phyloP scores from a whole-genome alignment of 1,140 invertebrate genomes.

The Drosophila repletoides region DNA sequence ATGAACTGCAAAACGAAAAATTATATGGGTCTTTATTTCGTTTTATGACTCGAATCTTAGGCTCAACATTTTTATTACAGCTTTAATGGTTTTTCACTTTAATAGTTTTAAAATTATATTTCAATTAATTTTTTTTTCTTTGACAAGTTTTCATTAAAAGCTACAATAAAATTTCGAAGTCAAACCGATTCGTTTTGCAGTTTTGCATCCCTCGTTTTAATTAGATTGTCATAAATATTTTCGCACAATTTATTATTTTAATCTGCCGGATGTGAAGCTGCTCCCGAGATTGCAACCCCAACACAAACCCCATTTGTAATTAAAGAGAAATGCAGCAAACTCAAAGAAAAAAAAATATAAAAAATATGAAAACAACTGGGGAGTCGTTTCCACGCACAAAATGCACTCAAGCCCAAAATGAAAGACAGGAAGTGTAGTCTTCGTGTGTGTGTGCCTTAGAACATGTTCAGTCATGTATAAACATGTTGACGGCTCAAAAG shows the following conservation, averaged over 20 bases:
- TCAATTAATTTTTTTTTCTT: too few species aligned
- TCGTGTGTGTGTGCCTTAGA: slow-evolving; percentile 47
- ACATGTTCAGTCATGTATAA: slow-evolving; percentile 71
- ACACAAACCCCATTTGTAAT: slow-evolving; percentile 36
- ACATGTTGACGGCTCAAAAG: slow-evolving; percentile 50
- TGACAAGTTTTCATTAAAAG: too few species aligned
- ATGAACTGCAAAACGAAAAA: too few species aligned
- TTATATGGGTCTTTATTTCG: too few species aligned
- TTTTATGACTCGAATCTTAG: too few species aligned
- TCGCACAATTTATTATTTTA: slow-evolving; percentile 75
- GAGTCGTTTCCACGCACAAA: slow-evolving; percentile 27
- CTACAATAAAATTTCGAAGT: too few species aligned
- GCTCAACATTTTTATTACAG: too few species aligned
- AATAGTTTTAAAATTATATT: too few species aligned
- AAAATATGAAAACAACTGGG: slow-evolving; percentile 13
- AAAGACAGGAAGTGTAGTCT: slow-evolving; percentile 64
- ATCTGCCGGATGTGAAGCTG: slow-evolving; percentile 65
- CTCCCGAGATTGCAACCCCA: slow-evolving; percentile 24
- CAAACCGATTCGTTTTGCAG: too few species aligned
- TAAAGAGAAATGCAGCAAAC: slow-evolving; percentile 42
- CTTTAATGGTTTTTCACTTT: too few species aligned
- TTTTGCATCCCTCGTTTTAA: slow-evolving; percentile 23
- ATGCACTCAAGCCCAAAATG: slow-evolving; percentile 48
- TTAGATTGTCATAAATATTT: slow-evolving; percentile 72
- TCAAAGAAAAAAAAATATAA: slow-evolving; percentile 34